Conservation (phyloP, 2,888 invertebrate genomes). For the Artemia sinica region DNA sequence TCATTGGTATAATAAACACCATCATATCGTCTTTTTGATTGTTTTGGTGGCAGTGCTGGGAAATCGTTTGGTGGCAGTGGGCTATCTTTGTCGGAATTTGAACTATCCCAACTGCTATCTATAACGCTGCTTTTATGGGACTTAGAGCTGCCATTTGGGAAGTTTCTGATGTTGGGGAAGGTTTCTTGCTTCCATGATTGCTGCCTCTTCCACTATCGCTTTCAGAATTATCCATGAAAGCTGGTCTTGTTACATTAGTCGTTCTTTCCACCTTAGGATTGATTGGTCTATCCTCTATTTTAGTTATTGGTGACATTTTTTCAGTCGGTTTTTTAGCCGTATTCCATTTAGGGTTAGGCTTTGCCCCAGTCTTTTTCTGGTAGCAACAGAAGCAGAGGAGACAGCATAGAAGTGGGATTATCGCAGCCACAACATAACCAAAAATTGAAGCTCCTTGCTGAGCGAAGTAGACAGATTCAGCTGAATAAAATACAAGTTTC, state of each 20-base stretch:
- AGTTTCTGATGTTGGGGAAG: slow-evolving; percentile 7
- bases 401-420: slow-evolving; percentile 44
- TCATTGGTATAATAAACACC: slow-evolving; percentile 66
- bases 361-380: slow-evolving; percentile 15
- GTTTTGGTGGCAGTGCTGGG: slow-evolving; percentile 14
- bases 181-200: slow-evolving; percentile 15
- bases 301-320: slow-evolving; percentile 7
- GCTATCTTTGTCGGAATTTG: slow-evolving; percentile 17
- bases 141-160: not conserved
- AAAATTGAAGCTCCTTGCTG: slow-evolving; percentile 56
- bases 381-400: slow-evolving; percentile 20
- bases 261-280: not conserved
- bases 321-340: not conserved
- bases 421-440: slow-evolving; percentile 54
- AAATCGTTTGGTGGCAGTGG: slow-evolving; percentile 14
- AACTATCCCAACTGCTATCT: slow-evolving; percentile 10
- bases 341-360: not conserved
- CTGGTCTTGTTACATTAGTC: slow-evolving; percentile 13
- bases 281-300: not conserved
- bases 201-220: slow-evolving; percentile 14
- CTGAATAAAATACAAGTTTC: slow-evolving; percentile 20
- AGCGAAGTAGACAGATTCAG: slow-evolving; percentile 46
- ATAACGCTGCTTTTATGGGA: not conserved
- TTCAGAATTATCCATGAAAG: not conserved
- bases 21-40: slow-evolving; percentile 43